phyloP scores from a whole-genome alignment of 2,113 vertebrate species.

The Rhinichthys klamathensis region DNA sequence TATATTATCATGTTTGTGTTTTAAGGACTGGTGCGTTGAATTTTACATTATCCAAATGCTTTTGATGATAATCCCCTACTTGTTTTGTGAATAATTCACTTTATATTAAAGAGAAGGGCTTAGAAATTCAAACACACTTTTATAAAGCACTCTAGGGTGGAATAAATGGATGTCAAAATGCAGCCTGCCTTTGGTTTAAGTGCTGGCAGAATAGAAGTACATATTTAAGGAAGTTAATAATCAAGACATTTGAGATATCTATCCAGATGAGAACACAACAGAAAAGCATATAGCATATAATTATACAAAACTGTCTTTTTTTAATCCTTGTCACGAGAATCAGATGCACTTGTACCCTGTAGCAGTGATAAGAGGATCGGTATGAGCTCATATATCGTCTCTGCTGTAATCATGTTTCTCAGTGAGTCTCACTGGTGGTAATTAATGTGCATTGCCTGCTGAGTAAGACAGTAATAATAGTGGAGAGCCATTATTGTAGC shows the following conservation, averaged over 20 bases:
- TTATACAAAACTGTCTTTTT: background rate
- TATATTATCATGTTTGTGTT: slow-evolving; percentile 22
- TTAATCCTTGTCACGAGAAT: background rate
- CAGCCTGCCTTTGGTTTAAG: slow-evolving; percentile 6
- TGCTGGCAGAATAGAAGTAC: slow-evolving; percentile 1
- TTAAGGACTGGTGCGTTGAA: slow-evolving; percentile 29
- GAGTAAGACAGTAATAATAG: slow-evolving; percentile 62
- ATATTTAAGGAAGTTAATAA: background rate
- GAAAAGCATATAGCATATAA: background rate
- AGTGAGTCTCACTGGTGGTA: slow-evolving; percentile 46
- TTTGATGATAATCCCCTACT: slow-evolving; percentile 50
- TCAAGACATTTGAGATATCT: background rate
- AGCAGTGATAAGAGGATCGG: slow-evolving; percentile 39
- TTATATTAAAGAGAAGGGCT: slow-evolving; percentile 44
- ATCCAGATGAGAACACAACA: background rate
- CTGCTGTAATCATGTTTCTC: slow-evolving; percentile 45
- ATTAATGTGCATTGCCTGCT: slow-evolving; percentile 57
- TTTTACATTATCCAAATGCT: slow-evolving; percentile 48
- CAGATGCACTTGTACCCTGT: background rate
- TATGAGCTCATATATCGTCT: slow-evolving; percentile 41
- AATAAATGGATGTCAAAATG: slow-evolving; percentile 31
- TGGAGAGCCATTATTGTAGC: slow-evolving; percentile 52
- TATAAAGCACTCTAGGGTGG: slow-evolving; percentile 30
- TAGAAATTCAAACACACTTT: slow-evolving; percentile 49
- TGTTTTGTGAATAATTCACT: slow-evolving; percentile 55